A percentile compares a stretch with the other conserved stretches of the same genome.
phyloP scores from a whole-genome alignment of 2,113 vertebrate species.

The Anseranas semipalmata region DNA sequence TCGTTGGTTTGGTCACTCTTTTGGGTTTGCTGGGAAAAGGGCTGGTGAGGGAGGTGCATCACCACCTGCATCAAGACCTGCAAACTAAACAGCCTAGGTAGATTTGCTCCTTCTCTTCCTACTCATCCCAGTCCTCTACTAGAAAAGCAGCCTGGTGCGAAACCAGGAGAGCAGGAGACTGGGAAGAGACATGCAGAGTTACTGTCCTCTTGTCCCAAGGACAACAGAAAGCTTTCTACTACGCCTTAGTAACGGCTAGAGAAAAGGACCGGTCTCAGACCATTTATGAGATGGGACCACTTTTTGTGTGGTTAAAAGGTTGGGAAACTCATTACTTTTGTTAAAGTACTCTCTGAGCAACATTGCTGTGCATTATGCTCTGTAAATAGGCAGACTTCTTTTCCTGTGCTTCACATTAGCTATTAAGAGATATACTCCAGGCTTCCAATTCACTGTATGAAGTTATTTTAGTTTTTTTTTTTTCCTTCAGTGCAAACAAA shows the following conservation, averaged over 20 bases:
- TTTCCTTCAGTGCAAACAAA: conserved; percentile 31
- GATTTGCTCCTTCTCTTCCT: background rate
- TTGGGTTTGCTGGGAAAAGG: background rate
- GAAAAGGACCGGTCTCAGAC: background rate
- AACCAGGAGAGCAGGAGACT: background rate
- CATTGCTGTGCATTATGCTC: background rate
- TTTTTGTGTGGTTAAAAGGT: background rate
- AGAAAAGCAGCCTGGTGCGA: background rate
- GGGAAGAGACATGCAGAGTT: background rate
- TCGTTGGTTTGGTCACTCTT: background rate
- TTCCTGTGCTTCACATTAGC: background rate
- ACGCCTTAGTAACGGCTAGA: background rate
- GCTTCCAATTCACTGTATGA: background rate
- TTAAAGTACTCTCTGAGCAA: background rate
- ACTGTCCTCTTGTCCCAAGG: background rate
- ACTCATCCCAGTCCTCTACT: background rate
- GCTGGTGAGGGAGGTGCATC: background rate
- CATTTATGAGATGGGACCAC: background rate
- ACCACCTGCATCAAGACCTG: background rate
- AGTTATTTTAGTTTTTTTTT: conserved; percentile 47
- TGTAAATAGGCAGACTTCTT: background rate
- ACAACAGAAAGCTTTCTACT: background rate
- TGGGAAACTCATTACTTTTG: background rate
- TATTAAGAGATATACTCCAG: conserved; percentile 25
- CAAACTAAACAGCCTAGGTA: background rate